Conservation (phyloP, 2,113 vertebrate species). For the Galeopterus variegatus region DNA sequence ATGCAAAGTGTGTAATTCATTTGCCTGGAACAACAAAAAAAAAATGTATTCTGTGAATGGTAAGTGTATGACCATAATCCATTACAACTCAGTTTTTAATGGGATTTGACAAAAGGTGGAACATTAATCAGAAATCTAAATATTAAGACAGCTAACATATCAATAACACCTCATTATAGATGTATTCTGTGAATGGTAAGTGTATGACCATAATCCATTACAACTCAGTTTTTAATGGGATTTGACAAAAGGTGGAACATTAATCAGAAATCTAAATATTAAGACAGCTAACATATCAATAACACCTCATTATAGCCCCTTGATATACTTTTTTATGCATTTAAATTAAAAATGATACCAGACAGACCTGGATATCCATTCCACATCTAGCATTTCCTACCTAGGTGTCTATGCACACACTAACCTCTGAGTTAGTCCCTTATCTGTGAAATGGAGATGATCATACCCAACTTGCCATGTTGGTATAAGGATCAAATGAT, state of each 20-base stretch:
- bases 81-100: not conserved
- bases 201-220: not conserved
- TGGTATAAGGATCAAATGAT: not conserved
- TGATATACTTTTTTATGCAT: not conserved
- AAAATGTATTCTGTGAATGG: not conserved
- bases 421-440: not conserved
- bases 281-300: not conserved
- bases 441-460: not conserved
- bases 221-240: not conserved
- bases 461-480: too few species aligned
- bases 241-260: not conserved
- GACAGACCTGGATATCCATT: not conserved
- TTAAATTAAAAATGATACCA: not conserved
- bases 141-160: not conserved
- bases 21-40: not conserved
- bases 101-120: not conserved
- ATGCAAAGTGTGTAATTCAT: not conserved
- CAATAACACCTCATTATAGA: not conserved
- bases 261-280: slow-evolving; percentile 45
- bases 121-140: slow-evolving; percentile 53
- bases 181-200: not conserved
- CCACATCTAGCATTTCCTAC: not conserved
- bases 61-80: not conserved
- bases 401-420: not conserved
- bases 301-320: not conserved